Base-by-base conservation (phyloP, 2,113 vertebrate species). In the Hystrix brachyura region DNA sequence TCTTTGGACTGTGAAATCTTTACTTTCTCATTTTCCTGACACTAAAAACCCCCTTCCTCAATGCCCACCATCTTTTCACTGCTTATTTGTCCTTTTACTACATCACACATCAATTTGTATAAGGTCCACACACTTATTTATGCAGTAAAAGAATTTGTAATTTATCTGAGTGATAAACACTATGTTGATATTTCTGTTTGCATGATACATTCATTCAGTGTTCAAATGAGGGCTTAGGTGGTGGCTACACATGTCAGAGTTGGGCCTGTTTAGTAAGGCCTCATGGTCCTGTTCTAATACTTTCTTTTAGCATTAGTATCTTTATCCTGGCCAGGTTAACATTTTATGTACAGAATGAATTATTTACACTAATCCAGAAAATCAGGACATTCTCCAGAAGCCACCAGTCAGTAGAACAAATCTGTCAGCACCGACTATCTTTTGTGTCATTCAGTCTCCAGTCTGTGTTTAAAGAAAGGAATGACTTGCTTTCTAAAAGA, bases 281-380 rank as follows among this genome's bases (percentile, higher is more conserved):
- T 96, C 87, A 17, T 79, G 25, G 74, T 82, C 96, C 96, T 95
- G 9, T 43, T 79, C 17, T 59, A 92, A 7, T 59, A 15, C 0
- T 76, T 95, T 95, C 25, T 93, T 69, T 87, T 86, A 4, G 6
- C 0, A 0, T 91, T 80, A 60, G 55, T 90, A 72, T 60, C n/a
- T 65, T 94, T 57, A 43, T 59, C 18, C 10, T 27, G 12, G n/a
- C 83, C 71, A 94, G 78, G 57, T 43, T 69, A 57, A 79, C 21
- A 71, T 76, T 84, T 43, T 80, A 76, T 69, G 89, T 90, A 84
- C 59, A 59, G 19, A 57, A 53, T 88, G 90, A 94, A 94, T 91
- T 64, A 81, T 64, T 96, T 64, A 23, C 19, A 12, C 23, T 85
- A 97, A 83, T 94, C 60, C n/a, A 67, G 80, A 79, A 25, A 5